Percentiles rank a stretch among this genome's conserved stretches.
Conservation (phyloP, 1,140 invertebrate genomes). For the Drosophila nannoptera region DNA sequence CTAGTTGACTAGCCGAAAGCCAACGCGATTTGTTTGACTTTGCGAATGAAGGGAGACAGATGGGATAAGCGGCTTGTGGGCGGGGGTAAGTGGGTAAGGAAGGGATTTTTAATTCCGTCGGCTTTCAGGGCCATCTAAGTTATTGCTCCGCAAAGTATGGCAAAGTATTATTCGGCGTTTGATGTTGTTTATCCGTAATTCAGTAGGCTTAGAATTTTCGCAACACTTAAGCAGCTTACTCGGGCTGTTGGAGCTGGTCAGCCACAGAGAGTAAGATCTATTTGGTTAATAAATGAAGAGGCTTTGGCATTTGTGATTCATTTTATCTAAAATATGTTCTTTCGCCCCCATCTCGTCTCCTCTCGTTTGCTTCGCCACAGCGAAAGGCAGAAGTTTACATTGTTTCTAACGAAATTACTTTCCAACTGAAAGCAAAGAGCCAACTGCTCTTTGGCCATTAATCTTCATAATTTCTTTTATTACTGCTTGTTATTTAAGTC, state of each 20-base stretch:
- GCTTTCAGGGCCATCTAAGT: conserved; percentile 27
- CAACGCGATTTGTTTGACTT: conserved; percentile 41
- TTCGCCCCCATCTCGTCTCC: conserved; percentile 18
- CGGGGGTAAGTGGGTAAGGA: not conserved
- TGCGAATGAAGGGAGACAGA: not conserved
- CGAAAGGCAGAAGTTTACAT: conserved; percentile 10
- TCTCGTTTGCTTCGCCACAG: not conserved
- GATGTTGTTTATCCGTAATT: conserved; percentile 47
- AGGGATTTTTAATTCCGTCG: conserved; percentile 3
- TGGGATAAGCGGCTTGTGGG: no score
- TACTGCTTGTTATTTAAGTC: conserved; percentile 34
- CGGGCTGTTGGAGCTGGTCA: conserved; percentile 6
- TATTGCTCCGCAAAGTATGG: conserved; percentile 30
- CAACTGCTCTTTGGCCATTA: conserved; percentile 47
- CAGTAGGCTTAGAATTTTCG: not conserved
- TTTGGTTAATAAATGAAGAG: conserved; percentile 52
- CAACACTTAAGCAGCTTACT: conserved; percentile 63
- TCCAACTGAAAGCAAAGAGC: conserved; percentile 18
- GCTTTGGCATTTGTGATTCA: conserved; percentile 25
- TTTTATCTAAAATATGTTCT: conserved; percentile 17
- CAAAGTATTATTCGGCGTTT: conserved; percentile 44
- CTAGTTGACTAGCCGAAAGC: conserved; percentile 25
- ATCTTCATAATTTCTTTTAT: conserved; percentile 67
- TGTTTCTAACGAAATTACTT: conserved; percentile 36
- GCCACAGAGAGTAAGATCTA: conserved; percentile 22